Evolutionary conservation across 2,888 invertebrate species (phyloP), one percentile per base, ranked within the genome.

Genomic region (Drosophila tanythrix): DNA sequence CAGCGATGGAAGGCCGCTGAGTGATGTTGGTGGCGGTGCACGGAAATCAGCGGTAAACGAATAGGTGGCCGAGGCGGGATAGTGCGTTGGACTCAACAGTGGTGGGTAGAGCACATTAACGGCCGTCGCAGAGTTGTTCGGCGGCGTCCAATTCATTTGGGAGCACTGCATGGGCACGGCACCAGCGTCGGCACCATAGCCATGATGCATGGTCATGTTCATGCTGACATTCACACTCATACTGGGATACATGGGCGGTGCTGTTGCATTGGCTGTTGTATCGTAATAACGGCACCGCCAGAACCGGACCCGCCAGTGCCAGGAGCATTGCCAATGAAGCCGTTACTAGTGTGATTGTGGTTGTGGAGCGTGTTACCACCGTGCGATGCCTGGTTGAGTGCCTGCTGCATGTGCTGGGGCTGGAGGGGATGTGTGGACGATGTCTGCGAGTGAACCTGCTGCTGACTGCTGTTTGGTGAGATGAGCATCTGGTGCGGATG

Each of bases 141-240:
- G 96, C 73, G 96, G 95, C 75, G 95, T 95, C 96, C 97, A 97
- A 93, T 96, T 96, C 88, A 97, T 95, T 75, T 92, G 96, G 10
- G 96, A 95, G 90, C 96, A 96, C 92, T 93, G 91, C 93, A 93
- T 92, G 48, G 93, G 93, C 74, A 93, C 90, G 38, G 91, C 82
- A 7, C 79, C 72, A 6, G 88, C 90, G 58, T 92, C 92, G 91
- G 94, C 82, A 83, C 94, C 85, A 83, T 96, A 96, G 2, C 96
- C 96, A 78, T 98, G 98, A 80, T 98, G 98, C 96, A 98, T 98
- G 67, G 98, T 98, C 98, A 99, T 99, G 93, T 98, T 98, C 98
- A 99, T 99, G 84, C 92, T 93, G 51, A 99, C 98, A 92, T 99
- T 99, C 80, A 99, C 98, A 90, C 97, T 98, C 98, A 99, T 98